phyloP scores from a whole-genome alignment of 2,888 invertebrate species.

The Agrotis puta region DNA sequence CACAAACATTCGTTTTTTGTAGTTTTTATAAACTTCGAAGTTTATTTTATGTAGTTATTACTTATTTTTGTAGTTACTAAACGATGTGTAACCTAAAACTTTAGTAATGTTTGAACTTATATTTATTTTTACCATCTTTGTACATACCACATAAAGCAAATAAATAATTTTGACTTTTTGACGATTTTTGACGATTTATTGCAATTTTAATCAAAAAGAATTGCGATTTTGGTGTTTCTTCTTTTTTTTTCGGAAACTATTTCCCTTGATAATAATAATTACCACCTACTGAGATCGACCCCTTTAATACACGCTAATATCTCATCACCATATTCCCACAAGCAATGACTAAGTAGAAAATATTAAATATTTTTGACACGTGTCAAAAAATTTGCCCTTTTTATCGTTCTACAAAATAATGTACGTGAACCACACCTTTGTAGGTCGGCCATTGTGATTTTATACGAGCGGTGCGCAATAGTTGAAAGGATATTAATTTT shows the following conservation, averaged over 20 bases:
- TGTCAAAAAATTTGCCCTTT: slow-evolving; percentile 76
- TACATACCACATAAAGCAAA: too few species aligned
- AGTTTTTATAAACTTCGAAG: too few species aligned
- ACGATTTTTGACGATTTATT: too few species aligned
- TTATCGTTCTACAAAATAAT: slow-evolving; percentile 51
- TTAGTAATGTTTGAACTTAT: too few species aligned
- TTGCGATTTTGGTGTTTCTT: too few species aligned
- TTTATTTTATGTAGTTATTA: too few species aligned
- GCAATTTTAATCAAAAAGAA: too few species aligned
- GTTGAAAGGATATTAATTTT: slow-evolving; percentile 61
- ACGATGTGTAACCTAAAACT: too few species aligned
- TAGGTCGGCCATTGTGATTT: slow-evolving; percentile 49
- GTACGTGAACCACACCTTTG: slow-evolving; percentile 60
- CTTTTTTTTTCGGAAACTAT: background rate
- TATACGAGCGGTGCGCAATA: slow-evolving; percentile 46
- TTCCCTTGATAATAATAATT: background rate
- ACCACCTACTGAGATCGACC: slow-evolving; percentile 50
- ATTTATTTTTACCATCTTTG: too few species aligned
- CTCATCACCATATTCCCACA: slow-evolving; percentile 75
- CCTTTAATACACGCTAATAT: slow-evolving; percentile 45
- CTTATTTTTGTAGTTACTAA: too few species aligned
- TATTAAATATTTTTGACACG: slow-evolving; percentile 76
- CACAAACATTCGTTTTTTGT: too few species aligned
- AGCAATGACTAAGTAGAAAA: slow-evolving; percentile 75
- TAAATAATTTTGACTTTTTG: too few species aligned